These are phyloP conservation scores for Sylvietta virens DNA, from an alignment of 2,113 vertebrate genomes.

Conservation along the genomic window DNA sequence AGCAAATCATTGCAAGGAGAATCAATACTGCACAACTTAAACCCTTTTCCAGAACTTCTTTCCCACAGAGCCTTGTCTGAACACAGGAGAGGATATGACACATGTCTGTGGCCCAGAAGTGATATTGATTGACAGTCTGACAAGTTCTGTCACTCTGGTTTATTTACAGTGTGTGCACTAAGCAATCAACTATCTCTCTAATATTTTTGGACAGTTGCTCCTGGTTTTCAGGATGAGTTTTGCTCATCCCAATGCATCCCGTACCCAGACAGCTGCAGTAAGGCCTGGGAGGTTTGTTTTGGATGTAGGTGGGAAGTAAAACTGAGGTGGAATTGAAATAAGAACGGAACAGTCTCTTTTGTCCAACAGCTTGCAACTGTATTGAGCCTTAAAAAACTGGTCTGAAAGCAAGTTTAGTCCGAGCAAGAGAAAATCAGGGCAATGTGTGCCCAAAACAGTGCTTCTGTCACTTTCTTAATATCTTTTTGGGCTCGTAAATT, in stretches of 20 bases:
- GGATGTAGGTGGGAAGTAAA: background rate
- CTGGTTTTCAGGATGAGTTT: slow-evolving; percentile 21
- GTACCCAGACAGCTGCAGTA: background rate
- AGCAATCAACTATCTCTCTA: background rate
- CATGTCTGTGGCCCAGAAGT: background rate
- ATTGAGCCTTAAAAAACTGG: background rate
- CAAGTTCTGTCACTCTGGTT: background rate
- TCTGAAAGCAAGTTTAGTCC: background rate
- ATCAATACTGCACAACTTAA: background rate
- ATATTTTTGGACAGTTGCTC: slow-evolving; percentile 32
- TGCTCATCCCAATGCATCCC: background rate
- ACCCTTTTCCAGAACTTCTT: background rate
- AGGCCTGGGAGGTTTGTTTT: background rate
- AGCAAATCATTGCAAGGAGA: background rate
- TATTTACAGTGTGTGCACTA: background rate
- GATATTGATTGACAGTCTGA: slow-evolving; percentile 18
- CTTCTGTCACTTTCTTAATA: background rate
- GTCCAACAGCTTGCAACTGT: background rate
- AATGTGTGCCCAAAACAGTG: background rate
- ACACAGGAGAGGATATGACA: background rate
- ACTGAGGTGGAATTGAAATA: background rate
- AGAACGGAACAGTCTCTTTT: background rate
- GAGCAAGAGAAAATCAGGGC: background rate
- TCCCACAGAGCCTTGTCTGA: background rate
- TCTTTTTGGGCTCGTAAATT: background rate